Evolutionary conservation across 1,140 invertebrate species (phyloP).

Genomic region (Trachymyrmex cornetzi): DNA sequence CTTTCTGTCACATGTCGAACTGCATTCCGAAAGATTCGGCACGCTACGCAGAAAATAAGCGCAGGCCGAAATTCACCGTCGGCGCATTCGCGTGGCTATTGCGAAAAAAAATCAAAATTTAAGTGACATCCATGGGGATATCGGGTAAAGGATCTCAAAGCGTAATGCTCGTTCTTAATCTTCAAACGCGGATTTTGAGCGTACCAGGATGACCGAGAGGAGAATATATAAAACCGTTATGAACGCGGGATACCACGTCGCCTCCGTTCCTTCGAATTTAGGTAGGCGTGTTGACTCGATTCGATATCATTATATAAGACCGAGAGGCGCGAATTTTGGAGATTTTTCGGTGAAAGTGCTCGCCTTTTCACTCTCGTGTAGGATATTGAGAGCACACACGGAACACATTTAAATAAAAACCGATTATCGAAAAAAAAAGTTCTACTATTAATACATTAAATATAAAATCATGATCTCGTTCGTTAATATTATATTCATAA

Average conservation of each 20-base stretch:
- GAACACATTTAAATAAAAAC: not conserved
- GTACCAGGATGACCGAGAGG: not conserved
- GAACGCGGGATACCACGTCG: slow-evolving; percentile 22
- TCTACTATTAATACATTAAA: slow-evolving; percentile 1
- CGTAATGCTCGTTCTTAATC: slow-evolving; percentile 34
- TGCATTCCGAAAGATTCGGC: slow-evolving; percentile 47
- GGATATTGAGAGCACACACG: not conserved
- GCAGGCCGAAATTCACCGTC: slow-evolving; percentile 5
- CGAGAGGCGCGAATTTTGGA: slow-evolving; percentile 32
- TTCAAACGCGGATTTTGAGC: slow-evolving; percentile 4
- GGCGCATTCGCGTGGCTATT: slow-evolving; percentile 3
- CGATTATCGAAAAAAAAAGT: not conserved
- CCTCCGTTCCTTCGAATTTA: slow-evolving; percentile 40
- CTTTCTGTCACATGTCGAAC: slow-evolving; percentile 30
- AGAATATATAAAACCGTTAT: slow-evolving; percentile 48
- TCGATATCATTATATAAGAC: slow-evolving; percentile 46
- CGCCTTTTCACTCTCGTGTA: not conserved
- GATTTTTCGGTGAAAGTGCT: slow-evolving; percentile 52
- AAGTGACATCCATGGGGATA: slow-evolving; percentile 1
- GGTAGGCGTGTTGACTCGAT: slow-evolving; percentile 29
- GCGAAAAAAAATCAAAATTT: slow-evolving; percentile 34
- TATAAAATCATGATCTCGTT: not conserved
- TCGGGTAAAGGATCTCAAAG: slow-evolving; percentile 13
- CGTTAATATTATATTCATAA: not conserved
- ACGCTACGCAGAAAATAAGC: slow-evolving; percentile 3